A percentile compares a stretch with the other conserved stretches of the same genome.
Conservation (phyloP, 2,888 invertebrate species). For the Rhingia campestris region DNA sequence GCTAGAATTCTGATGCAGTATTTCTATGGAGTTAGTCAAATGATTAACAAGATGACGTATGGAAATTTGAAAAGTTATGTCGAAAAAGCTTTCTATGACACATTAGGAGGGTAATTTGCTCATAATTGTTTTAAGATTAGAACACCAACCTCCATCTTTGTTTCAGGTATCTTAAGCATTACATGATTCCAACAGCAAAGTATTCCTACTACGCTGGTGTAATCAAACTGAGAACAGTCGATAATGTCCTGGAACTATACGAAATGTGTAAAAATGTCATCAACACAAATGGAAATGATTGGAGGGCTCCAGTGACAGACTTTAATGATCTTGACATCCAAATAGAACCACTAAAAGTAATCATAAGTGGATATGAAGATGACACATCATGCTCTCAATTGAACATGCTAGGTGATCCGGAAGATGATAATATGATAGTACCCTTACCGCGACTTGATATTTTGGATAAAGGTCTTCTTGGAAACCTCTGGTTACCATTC, state of each 20-base stretch:
- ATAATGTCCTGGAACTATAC: constrained; percentile 77
- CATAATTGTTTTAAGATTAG: background rate
- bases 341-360: constrained; percentile 76
- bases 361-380: constrained; percentile 45
- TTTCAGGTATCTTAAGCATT: constrained; percentile 78
- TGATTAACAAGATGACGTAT: constrained; percentile 77
- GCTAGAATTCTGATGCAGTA: constrained; percentile 79
- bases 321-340: constrained; percentile 75
- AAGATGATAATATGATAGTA: constrained; percentile 79
- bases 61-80: constrained; percentile 74
- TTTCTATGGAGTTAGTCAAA: constrained; percentile 79
- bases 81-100: constrained; percentile 80
- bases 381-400: constrained; percentile 78
- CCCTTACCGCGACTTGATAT: constrained; percentile 79
- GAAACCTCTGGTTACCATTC: constrained; percentile 81
- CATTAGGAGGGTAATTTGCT: constrained; percentile 79
- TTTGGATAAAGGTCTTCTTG: constrained; percentile 77
- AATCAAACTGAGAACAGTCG: constrained; percentile 77
- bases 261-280: constrained; percentile 78
- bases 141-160: background rate
- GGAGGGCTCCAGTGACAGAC: constrained; percentile 77
- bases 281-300: constrained; percentile 82
- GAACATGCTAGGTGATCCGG: constrained; percentile 75
- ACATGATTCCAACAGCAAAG: constrained; percentile 79
- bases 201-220: constrained; percentile 81